Conservation (phyloP, 1,140 invertebrate genomes). For the Bradysia coprophila region DNA sequence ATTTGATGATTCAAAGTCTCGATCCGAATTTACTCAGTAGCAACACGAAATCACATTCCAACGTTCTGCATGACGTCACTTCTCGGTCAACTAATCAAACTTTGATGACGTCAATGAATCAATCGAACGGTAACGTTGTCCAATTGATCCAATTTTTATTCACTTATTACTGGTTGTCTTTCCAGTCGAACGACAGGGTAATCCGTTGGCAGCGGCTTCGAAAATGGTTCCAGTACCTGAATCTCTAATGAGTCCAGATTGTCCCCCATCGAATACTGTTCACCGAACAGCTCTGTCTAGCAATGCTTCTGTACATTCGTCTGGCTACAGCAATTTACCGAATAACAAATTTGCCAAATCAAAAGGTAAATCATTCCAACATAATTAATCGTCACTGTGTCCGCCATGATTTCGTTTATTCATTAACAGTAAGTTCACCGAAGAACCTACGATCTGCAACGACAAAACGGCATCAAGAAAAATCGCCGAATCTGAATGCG, state of each 20-base stretch:
- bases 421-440: background rate
- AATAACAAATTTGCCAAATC: slow-evolving; percentile 14
- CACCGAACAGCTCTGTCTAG: slow-evolving; percentile 9
- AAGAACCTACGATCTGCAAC: background rate
- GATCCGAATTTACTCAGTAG: slow-evolving; percentile 23
- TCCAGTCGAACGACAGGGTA: no score
- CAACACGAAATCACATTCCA: no score
- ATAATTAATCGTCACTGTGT: background rate
- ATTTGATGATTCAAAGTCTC: slow-evolving; percentile 42
- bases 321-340: slow-evolving; percentile 4
- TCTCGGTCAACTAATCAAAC: no score
- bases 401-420: background rate
- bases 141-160: background rate
- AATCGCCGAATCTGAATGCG: background rate
- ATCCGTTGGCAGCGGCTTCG: slow-evolving; percentile 54
- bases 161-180: no score
- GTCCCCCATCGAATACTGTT: slow-evolving; percentile 24
- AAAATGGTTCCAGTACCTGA: slow-evolving; percentile 74
- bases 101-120: slow-evolving; percentile 18
- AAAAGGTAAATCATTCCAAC: background rate
- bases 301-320: slow-evolving; percentile 10
- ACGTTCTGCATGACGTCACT: no score
- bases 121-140: slow-evolving; percentile 15
- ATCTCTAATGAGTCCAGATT: slow-evolving; percentile 64
- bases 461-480: slow-evolving; percentile 1